Evolutionary conservation across 2,888 invertebrate species (phyloP), one percentile per base, ranked within the genome.

Genomic region (Slavum lentiscoides): DNA sequence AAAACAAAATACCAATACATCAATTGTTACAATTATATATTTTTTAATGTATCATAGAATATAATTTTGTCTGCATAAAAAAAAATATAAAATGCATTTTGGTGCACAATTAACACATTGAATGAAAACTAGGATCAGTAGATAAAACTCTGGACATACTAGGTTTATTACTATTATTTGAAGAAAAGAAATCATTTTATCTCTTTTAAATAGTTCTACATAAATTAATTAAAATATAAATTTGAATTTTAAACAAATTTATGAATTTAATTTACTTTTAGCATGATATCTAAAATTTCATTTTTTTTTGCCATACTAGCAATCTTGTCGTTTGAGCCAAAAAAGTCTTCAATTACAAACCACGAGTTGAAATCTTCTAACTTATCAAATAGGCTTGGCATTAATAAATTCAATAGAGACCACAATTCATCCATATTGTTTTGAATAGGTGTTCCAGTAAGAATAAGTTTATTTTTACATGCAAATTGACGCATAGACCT

Each of bases 401-500:
- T 85, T 0, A 93, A 85, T 84, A 92, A 92, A 85, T 92, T 90
- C 11, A 93, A 87, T 37, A 93, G 86, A 0, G 92, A 89, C 92
- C 92, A 93, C n/a, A 93, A 85, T 86, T 93, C 93, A 1, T 88
- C 85, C 68, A 93, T 86, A 86, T 91, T 90, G 85, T 93, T 93
- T 85, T 93, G 92, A 19, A 93, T 86, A 0, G 93, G 93, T 1
- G 92, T 93, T 0, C 92, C 93, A 19, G 92, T 92, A 82, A 93
- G 86, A 59, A 93, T 85, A 5, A 92, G 85, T 15, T 91, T 88
- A 84, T 90, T 90, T 30, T 85, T 84, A 6, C 88, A 88, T 21
- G 86, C 85, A 74, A 89, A 88, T 66, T 84, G 82, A 74, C 88
- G 87, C 81, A 91, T 73, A n/a, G 84, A 83, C 17, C 88, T 74